phyloP scores from a whole-genome alignment of 1,140 invertebrate species.

The Magallana angulata region DNA sequence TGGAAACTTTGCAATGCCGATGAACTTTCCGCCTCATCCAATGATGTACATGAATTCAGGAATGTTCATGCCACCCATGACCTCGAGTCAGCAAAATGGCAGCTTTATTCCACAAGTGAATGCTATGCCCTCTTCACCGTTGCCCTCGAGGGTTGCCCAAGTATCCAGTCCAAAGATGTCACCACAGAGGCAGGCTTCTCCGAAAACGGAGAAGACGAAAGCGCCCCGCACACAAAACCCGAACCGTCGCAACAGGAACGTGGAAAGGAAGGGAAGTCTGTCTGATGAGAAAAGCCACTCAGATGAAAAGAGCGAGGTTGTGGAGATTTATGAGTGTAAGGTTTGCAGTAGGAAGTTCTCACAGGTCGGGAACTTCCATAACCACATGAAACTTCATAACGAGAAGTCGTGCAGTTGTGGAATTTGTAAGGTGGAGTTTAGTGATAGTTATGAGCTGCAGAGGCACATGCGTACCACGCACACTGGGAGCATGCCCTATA shows the following conservation, averaged over 20 bases:
- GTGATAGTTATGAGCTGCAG: constrained; percentile 55
- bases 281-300: constrained; percentile 17
- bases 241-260: constrained; percentile 7
- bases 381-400: constrained; percentile 59
- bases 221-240: background rate
- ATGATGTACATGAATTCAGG: constrained; percentile 49
- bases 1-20: constrained; percentile 54
- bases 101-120: background rate
- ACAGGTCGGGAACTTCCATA: constrained; percentile 58
- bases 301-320: constrained; percentile 43
- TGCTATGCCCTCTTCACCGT: background rate
- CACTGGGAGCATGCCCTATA: constrained; percentile 73
- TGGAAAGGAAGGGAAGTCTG: background rate
- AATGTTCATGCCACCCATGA: constrained; percentile 48
- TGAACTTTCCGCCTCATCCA: constrained; percentile 41
- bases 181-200: background rate
- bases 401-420: constrained; percentile 54
- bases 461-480: constrained; percentile 66
- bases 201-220: constrained; percentile 43
- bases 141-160: background rate
- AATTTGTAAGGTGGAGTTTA: constrained; percentile 50
- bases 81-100: background rate
- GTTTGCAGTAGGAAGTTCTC: constrained; percentile 56
- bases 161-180: constrained; percentile 36
- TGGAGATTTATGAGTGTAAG: constrained; percentile 58